phyloP scores from a whole-genome alignment of 2,113 vertebrate genomes.

The Chelonoidis abingdonii region DNA sequence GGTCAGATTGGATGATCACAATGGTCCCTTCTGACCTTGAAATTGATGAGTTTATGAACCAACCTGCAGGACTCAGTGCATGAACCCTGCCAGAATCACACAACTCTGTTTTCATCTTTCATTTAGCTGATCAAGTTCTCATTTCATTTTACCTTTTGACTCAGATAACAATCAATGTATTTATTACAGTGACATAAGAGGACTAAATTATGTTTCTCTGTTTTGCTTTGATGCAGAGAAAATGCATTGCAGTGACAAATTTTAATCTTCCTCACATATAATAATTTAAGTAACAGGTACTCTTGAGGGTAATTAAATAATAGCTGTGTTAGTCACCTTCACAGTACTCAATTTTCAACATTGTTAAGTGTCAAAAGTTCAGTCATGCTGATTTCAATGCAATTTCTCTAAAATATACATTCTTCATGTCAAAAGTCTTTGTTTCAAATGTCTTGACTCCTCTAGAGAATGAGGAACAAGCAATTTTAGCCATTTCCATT shows the following conservation, averaged over 20 bases:
- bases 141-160: background rate
- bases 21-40: background rate
- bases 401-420: conserved; percentile 13
- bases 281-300: background rate
- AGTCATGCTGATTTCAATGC: conserved; percentile 38
- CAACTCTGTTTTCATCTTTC: background rate
- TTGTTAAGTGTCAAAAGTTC: conserved; percentile 29
- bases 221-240: background rate
- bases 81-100: conserved; percentile 1
- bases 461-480: conserved; percentile 58
- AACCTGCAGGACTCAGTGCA: background rate
- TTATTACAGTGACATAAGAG: background rate
- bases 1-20: background rate
- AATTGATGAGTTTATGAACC: background rate
- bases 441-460: conserved; percentile 60
- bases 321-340: conserved; percentile 10
- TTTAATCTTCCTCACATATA: background rate
- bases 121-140: background rate
- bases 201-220: background rate
- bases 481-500: conserved; percentile 70
- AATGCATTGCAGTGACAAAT: background rate
- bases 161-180: background rate
- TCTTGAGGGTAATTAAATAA: conserved; percentile 11
- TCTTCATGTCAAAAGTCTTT: conserved; percentile 44
- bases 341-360: conserved; percentile 30